A percentile compares a stretch with the other conserved stretches of the same genome.
Evolutionary conservation across 2,888 invertebrate genomes (phyloP).

Genomic region (Agonum fuliginosum): DNA sequence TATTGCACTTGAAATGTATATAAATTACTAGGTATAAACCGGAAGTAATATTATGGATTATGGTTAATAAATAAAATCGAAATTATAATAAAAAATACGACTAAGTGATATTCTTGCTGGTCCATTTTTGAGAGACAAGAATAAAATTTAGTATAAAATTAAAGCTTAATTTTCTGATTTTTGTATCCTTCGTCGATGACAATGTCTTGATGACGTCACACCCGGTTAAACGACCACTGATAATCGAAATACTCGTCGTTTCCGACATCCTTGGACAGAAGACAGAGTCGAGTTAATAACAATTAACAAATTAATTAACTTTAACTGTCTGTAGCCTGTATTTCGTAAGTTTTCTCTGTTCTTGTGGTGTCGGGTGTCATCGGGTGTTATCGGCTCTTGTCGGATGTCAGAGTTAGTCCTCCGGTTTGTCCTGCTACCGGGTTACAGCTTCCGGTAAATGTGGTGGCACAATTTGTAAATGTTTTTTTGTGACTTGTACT

Average conservation of each 20-base stretch:
- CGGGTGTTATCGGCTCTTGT: slow-evolving; percentile 9
- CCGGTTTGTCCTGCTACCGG: too few species aligned
- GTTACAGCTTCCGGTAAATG: slow-evolving; percentile 12
- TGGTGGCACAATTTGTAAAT: too few species aligned
- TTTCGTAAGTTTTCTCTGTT: not conserved
- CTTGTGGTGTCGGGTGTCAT: slow-evolving; percentile 1
- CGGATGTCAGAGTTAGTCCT: slow-evolving; percentile 22
- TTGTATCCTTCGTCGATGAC: slow-evolving; percentile 41
- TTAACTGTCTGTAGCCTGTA: slow-evolving; percentile 20
- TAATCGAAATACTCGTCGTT: slow-evolving; percentile 67
- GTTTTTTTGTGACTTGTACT: slow-evolving; percentile 1
- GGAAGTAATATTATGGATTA: too few species aligned
- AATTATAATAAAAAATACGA: too few species aligned
- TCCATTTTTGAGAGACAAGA: too few species aligned
- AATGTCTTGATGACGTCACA: slow-evolving; percentile 58
- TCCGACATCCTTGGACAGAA: slow-evolving; percentile 69
- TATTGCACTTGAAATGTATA: too few species aligned
- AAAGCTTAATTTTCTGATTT: slow-evolving; percentile 46
- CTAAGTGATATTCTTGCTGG: too few species aligned
- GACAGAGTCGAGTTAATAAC: slow-evolving; percentile 64
- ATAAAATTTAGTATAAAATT: slow-evolving; percentile 52
- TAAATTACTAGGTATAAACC: too few species aligned
- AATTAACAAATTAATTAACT: slow-evolving; percentile 15
- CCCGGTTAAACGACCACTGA: slow-evolving; percentile 69
- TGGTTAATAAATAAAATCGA: too few species aligned